Evolutionary conservation across 2,888 invertebrate species (phyloP).

Genomic region (Elgonia sp.): DNA sequence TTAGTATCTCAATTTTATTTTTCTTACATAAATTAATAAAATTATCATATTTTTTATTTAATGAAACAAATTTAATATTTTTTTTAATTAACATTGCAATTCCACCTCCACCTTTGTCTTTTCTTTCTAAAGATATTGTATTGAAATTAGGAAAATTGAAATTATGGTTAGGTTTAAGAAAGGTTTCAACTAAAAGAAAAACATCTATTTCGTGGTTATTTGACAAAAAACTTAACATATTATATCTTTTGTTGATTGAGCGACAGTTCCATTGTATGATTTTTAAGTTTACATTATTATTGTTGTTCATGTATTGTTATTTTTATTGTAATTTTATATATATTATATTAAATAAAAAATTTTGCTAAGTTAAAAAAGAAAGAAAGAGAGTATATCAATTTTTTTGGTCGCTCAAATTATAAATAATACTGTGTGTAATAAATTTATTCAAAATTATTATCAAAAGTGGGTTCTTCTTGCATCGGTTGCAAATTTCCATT

Average conservation of each 20-base stretch:
- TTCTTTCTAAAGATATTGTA: constrained; percentile 6
- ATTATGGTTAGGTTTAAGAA: background rate
- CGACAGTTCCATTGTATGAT: constrained; percentile 26
- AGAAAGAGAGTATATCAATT: too few relatives aligned
- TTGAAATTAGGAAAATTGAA: constrained; percentile 3
- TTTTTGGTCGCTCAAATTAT: too few relatives aligned
- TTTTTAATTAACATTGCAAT: background rate
- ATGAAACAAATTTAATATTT: background rate
- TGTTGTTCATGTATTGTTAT: background rate
- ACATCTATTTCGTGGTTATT: background rate
- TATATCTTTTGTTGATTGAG: background rate
- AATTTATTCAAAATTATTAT: too few relatives aligned
- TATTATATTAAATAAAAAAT: too few relatives aligned
- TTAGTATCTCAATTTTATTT: background rate
- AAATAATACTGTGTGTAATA: too few relatives aligned
- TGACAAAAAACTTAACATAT: too few relatives aligned
- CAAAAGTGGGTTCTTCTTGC: too few relatives aligned
- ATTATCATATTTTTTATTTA: background rate
- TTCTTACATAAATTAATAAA: background rate
- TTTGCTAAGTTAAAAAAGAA: too few relatives aligned
- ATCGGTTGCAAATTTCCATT: too few relatives aligned
- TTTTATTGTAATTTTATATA: background rate
- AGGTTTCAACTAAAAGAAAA: background rate
- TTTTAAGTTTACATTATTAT: background rate
- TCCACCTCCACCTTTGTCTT: background rate